Percentiles rank a stretch among this genome's conserved stretches.
Evolutionary conservation across 2,797 vertebrate genomes (phyloP).

Genomic region (Dipus sagitta): DNA sequence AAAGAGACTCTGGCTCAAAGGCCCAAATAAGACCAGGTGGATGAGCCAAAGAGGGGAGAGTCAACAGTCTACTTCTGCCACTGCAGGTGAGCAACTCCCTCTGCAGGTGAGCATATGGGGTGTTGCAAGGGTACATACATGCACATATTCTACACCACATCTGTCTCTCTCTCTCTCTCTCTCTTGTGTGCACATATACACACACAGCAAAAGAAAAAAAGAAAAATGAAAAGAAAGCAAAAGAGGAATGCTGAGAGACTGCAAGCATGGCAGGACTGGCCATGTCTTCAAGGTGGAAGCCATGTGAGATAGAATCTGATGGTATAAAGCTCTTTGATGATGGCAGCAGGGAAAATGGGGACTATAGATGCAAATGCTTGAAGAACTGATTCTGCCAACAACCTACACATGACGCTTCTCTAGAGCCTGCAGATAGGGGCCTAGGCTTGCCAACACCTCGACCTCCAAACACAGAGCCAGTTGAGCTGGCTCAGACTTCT

Average conservation of each 20-base stretch:
- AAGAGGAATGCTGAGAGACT: not conserved
- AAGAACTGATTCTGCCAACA: not conserved
- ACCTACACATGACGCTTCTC: not conserved
- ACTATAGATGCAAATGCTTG: not conserved
- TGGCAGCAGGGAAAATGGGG: not conserved
- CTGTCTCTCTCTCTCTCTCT: too few relatives aligned
- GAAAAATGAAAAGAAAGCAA: not conserved
- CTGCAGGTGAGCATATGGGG: too few relatives aligned
- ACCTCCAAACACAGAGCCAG: not conserved
- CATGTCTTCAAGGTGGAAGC: not conserved
- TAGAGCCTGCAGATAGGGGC: not conserved
- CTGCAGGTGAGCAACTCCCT: too few relatives aligned
- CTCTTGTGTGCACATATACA: too few relatives aligned
- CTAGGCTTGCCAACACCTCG: not conserved
- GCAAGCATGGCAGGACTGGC: not conserved
- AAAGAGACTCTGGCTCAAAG: too few relatives aligned
- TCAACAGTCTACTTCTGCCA: too few relatives aligned
- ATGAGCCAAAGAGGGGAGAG: too few relatives aligned
- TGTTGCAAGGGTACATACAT: too few relatives aligned
- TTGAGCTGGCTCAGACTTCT: not conserved
- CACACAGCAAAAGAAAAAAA: too few relatives aligned
- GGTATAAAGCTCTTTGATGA: not conserved
- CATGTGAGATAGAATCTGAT: not conserved
- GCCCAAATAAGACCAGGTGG: too few relatives aligned
- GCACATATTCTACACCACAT: too few relatives aligned